Conservation (phyloP, 2,113 vertebrate species). For the Melierax canorus region DNA sequence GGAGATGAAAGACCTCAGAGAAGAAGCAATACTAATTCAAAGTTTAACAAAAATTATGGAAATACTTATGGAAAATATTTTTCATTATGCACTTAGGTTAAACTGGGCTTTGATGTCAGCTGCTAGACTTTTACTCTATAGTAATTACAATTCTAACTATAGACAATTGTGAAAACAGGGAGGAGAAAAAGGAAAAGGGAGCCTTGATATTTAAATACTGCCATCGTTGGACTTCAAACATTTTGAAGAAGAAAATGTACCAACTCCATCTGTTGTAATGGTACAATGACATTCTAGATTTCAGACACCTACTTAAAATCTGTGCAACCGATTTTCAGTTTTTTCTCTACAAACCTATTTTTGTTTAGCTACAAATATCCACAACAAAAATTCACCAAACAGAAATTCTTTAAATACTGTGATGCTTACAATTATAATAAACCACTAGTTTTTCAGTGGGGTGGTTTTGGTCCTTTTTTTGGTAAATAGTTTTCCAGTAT, state of each 20-base stretch:
- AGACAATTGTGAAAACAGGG: not conserved
- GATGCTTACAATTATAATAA: not conserved
- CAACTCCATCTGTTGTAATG: constrained; percentile 29
- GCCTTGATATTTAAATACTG: not conserved
- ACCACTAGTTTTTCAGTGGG: not conserved
- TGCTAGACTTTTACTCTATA: not conserved
- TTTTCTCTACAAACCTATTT: not conserved
- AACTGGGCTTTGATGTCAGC: not conserved
- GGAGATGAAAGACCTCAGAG: not conserved
- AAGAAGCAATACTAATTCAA: not conserved
- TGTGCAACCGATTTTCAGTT: constrained; percentile 11
- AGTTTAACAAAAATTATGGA: not conserved
- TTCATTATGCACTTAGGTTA: not conserved
- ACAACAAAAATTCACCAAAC: not conserved
- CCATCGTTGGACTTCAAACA: not conserved
- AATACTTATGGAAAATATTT: not conserved
- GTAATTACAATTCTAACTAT: not conserved
- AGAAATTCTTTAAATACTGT: not conserved
- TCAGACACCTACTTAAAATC: constrained; percentile 70
- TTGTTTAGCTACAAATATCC: not conserved
- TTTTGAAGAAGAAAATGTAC: constrained; percentile 10
- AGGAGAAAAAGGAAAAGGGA: not conserved
- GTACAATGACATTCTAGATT: constrained; percentile 39
- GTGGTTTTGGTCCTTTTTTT: not conserved
- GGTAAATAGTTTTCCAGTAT: not conserved